Percentiles rank a stretch among this genome's conserved stretches.
Evolutionary conservation across 2,797 vertebrate species (phyloP).

Genomic region (Luscinia luscinia): DNA sequence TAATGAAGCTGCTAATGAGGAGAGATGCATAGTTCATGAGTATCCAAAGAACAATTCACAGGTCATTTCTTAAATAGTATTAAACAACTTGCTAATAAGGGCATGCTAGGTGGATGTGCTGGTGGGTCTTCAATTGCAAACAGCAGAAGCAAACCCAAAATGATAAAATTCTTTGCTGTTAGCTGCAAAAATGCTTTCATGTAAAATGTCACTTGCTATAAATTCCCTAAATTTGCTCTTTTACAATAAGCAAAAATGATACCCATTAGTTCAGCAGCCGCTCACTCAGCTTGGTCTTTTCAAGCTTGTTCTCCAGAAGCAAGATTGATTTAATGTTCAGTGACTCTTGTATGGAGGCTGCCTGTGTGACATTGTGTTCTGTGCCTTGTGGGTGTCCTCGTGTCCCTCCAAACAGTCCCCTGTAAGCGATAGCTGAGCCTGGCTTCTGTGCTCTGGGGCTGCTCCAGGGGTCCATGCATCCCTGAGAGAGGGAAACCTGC

Average conservation of each 20-base stretch:
- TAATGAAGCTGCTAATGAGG: not conserved
- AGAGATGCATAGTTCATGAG: not conserved
- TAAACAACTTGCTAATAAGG: not conserved
- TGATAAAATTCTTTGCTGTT: not conserved
- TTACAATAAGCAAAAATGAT: not conserved
- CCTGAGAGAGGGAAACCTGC: not conserved
- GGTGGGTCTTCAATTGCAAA: not conserved
- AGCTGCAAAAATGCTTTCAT: not conserved
- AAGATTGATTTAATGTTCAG: not conserved
- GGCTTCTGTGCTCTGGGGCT: not conserved
- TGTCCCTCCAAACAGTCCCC: not conserved
- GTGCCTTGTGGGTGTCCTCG: not conserved
- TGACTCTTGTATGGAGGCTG: not conserved
- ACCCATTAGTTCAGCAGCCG: not conserved
- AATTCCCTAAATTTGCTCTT: not conserved
- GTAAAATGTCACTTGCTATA: not conserved
- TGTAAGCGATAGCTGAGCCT: not conserved
- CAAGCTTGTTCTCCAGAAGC: not conserved
- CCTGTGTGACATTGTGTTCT: not conserved
- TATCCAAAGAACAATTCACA: not conserved
- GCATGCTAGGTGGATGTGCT: not conserved
- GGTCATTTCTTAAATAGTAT: not conserved
- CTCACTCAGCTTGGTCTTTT: not conserved
- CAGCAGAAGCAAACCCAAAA: not conserved
- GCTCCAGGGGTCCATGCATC: not conserved